phyloP scores from a whole-genome alignment of 2,888 invertebrate species.

The Onthophagus sagittarius region DNA sequence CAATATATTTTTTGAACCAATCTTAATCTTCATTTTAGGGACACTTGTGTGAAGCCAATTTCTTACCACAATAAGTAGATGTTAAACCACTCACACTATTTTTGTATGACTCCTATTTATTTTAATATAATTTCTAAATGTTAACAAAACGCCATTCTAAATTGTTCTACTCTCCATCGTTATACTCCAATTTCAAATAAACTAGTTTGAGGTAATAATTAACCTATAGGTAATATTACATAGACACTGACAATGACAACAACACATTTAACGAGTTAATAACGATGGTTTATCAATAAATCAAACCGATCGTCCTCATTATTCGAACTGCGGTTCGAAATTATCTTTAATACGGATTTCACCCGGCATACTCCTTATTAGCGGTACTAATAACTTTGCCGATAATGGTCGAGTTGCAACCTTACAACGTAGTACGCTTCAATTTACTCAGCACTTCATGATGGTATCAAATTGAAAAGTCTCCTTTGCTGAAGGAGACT shows the following conservation, averaged over 20 bases:
- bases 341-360: conserved; percentile 6
- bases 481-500: background rate
- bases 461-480: conserved; percentile 6
- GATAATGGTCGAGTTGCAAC: background rate
- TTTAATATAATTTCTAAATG: no score
- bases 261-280: background rate
- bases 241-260: background rate
- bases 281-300: background rate
- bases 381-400: conserved; percentile 4
- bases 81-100: no score
- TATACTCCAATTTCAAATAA: no score
- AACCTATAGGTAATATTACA: background rate
- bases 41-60: no score
- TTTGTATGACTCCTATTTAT: no score
- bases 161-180: no score
- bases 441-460: background rate
- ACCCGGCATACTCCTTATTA: conserved; percentile 3
- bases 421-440: background rate
- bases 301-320: background rate
- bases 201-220: background rate
- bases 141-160: no score
- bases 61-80: no score
- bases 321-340: background rate
- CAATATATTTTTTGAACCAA: no score
- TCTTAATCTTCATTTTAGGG: no score